Conservation (phyloP, 2,888 invertebrate species). For the Pollenia amentaria region DNA sequence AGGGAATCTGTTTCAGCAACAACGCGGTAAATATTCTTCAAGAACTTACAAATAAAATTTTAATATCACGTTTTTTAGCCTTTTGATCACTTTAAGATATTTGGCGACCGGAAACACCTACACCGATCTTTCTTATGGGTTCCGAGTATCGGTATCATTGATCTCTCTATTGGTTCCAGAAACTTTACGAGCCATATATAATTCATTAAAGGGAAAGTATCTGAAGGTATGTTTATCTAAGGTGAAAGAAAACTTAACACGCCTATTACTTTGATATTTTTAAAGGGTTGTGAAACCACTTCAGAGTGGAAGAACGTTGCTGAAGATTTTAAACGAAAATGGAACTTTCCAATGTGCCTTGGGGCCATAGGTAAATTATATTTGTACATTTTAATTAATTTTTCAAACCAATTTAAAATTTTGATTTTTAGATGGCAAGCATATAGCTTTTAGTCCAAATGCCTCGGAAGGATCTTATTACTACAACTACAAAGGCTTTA, state of each 20-base stretch:
- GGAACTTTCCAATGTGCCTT: slow-evolving; percentile 7
- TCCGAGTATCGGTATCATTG: neutral
- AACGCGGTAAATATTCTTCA: no score
- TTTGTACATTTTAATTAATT: neutral
- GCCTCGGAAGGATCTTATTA: no score
- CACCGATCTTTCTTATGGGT: neutral
- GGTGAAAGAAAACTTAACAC: no score
- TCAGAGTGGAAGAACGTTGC: neutral
- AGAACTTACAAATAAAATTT: neutral
- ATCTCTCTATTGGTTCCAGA: neutral
- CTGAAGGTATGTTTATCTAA: neutral
- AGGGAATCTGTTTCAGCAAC: no score
- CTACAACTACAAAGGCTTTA: no score
- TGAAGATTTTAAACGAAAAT: neutral
- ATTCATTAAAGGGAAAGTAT: neutral
- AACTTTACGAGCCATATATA: neutral
- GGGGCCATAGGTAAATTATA: neutral
- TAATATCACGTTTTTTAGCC: neutral
- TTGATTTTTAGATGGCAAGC: no score
- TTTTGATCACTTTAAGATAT: neutral
- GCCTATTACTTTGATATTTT: no score
- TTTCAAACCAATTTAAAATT: no score
- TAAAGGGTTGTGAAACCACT: neutral
- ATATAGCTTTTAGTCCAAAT: no score
- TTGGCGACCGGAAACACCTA: neutral